A percentile compares a stretch with the other conserved stretches of the same genome.
Conservation (phyloP, 92 coral and sea anemone genomes). For the Plumapathes pennacea region DNA sequence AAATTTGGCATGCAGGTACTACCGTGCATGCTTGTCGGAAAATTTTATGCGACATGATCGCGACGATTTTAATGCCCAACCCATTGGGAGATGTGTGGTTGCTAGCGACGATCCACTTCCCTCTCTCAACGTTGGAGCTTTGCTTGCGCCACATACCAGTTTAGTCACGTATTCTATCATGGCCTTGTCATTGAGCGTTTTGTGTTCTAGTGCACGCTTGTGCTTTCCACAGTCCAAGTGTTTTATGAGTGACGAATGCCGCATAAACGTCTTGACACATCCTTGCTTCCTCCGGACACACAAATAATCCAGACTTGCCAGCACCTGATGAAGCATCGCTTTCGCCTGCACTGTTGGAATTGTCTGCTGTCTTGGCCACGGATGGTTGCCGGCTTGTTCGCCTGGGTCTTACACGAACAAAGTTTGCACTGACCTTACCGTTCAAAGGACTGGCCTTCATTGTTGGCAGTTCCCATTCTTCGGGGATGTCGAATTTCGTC, state of each 20-base stretch:
- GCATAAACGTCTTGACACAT: constrained; percentile 49
- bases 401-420: constrained; percentile 28
- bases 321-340: background rate
- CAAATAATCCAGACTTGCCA: constrained; percentile 15
- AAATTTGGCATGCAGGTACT: constrained; percentile 1
- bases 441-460: constrained; percentile 13
- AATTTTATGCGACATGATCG: background rate
- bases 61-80: constrained; percentile 3
- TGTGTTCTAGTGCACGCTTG: background rate
- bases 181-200: constrained; percentile 10
- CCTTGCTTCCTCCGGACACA: constrained; percentile 65
- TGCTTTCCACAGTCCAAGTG: constrained; percentile 42
- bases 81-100: background rate
- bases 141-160: background rate
- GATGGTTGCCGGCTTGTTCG: constrained; percentile 11
- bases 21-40: background rate
- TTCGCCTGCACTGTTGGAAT: constrained; percentile 16
- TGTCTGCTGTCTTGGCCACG: constrained; percentile 13
- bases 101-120: background rate
- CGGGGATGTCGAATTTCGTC: constrained; percentile 6
- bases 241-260: constrained; percentile 57
- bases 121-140: background rate
- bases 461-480: constrained; percentile 1
- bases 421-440: constrained; percentile 3
- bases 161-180: background rate